Conservation (phyloP, 2,888 invertebrate species). For the Eupsilia transversa region DNA sequence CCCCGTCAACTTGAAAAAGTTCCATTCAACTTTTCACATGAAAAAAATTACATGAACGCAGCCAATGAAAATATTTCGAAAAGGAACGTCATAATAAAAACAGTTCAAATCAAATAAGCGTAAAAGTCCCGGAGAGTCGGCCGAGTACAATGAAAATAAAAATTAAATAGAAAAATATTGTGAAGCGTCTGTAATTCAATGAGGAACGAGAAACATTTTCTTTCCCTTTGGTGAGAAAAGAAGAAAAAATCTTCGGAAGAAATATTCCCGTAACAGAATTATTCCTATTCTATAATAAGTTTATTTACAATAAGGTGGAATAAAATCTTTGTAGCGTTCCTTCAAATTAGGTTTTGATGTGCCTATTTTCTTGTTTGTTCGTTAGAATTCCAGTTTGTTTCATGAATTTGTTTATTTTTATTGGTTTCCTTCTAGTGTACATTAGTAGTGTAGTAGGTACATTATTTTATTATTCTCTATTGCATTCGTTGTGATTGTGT, state of each 20-base stretch:
- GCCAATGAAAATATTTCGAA: slow-evolving; percentile 51
- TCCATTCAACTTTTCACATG: not conserved
- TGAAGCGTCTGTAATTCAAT: slow-evolving; percentile 85
- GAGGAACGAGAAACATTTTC: slow-evolving; percentile 79
- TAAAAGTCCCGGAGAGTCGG: slow-evolving; percentile 70
- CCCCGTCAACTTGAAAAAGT: not conserved
- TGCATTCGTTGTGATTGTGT: too few species aligned
- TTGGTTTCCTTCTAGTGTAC: not conserved
- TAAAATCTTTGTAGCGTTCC: slow-evolving; percentile 71
- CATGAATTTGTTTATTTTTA: slow-evolving; percentile 20
- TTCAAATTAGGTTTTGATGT: slow-evolving; percentile 66
- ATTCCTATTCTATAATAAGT: slow-evolving; percentile 87
- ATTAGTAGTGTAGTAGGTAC: too few species aligned
- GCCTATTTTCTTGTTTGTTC: slow-evolving; percentile 54
- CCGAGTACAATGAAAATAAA: slow-evolving; percentile 85
- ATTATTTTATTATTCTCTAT: too few species aligned
- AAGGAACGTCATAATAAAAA: slow-evolving; percentile 61
- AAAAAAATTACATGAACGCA: slow-evolving; percentile 9
- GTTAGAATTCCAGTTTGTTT: slow-evolving; percentile 42
- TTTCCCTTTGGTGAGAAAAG: slow-evolving; percentile 61
- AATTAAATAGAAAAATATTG: slow-evolving; percentile 88
- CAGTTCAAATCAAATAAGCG: slow-evolving; percentile 79
- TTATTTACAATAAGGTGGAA: slow-evolving; percentile 85
- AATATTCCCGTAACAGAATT: slow-evolving; percentile 83
- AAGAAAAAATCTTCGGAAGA: slow-evolving; percentile 74